Evolutionary conservation across 2,888 invertebrate species (phyloP).

Genomic region (Diogma glabrata): DNA sequence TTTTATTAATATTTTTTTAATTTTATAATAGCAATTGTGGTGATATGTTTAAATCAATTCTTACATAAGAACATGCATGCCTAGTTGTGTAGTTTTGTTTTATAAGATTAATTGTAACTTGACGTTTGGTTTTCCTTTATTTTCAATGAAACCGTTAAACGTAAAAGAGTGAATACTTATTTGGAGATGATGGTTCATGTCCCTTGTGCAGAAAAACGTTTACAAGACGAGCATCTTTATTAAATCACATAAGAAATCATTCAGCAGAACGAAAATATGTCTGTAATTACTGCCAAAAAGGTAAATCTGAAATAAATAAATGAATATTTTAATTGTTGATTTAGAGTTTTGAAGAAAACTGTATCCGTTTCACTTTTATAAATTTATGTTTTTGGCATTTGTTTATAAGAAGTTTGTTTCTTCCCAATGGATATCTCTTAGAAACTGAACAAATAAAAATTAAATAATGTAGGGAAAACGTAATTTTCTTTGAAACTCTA

Average conservation of each 20-base stretch:
- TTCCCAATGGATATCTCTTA: too few species aligned
- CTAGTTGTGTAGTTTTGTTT: too few species aligned
- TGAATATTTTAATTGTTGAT: too few species aligned
- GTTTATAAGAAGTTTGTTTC: too few species aligned
- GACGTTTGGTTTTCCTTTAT: not conserved
- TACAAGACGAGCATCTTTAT: constrained; percentile 35
- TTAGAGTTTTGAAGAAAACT: too few species aligned
- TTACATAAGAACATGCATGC: not conserved
- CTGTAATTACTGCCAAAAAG: constrained; percentile 36
- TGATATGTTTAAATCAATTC: not conserved
- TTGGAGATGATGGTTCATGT: constrained; percentile 37
- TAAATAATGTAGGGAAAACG: too few species aligned
- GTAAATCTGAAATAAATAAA: too few species aligned
- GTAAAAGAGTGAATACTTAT: constrained; percentile 34
- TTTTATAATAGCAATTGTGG: not conserved
- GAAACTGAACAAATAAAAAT: too few species aligned
- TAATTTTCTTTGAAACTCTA: too few species aligned
- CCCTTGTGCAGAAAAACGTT: constrained; percentile 37
- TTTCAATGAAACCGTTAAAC: not conserved
- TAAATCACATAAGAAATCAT: constrained; percentile 38
- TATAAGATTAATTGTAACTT: not conserved
- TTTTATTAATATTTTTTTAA: too few species aligned
- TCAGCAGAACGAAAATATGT: constrained; percentile 37
- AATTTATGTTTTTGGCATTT: too few species aligned
- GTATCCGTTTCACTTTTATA: too few species aligned